Percentiles rank a stretch among this genome's conserved stretches.
Evolutionary conservation across 2,113 vertebrate genomes (phyloP).

Genomic region (Platichthys flesus): DNA sequence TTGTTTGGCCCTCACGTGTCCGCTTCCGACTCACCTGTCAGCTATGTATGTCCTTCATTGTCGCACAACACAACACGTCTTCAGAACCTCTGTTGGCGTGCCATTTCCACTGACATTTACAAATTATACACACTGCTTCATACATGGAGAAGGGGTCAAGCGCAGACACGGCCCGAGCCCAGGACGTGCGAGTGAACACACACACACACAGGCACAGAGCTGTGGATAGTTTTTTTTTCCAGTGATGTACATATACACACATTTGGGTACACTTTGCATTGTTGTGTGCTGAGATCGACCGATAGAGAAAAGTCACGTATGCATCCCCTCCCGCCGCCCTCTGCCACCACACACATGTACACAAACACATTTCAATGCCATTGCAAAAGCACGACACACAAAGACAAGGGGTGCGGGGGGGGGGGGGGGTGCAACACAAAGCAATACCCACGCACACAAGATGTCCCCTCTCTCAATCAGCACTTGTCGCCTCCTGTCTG

Average conservation of each 20-base stretch:
- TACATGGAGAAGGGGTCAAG: constrained; percentile 47
- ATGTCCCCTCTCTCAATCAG: constrained; percentile 27
- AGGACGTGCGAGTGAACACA: constrained; percentile 11
- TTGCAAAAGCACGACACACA: constrained; percentile 45
- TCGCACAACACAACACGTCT: constrained; percentile 63
- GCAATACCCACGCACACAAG: not conserved
- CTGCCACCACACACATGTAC: not conserved
- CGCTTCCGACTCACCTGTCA: constrained; percentile 48
- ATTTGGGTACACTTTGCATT: not conserved
- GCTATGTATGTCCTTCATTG: constrained; percentile 57
- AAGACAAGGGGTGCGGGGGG: constrained; percentile 14
- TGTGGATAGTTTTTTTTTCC: constrained; percentile 11
- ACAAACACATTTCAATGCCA: constrained; percentile 17
- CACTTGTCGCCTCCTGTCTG: constrained; percentile 44
- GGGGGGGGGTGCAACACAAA: constrained; percentile 8
- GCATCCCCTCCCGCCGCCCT: not conserved
- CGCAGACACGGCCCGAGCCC: constrained; percentile 23
- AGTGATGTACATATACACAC: constrained; percentile 39
- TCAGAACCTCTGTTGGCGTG: constrained; percentile 35
- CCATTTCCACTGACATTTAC: constrained; percentile 72
- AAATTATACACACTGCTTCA: constrained; percentile 52
- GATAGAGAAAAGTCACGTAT: constrained; percentile 44
- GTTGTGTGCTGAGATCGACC: constrained; percentile 42
- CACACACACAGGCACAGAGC: constrained; percentile 6
- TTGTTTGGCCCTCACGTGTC: constrained; percentile 63